Evolutionary conservation across 2,888 invertebrate species (phyloP), one percentile per base, ranked within the genome.

Genomic region (Epinotia ramella): DNA sequence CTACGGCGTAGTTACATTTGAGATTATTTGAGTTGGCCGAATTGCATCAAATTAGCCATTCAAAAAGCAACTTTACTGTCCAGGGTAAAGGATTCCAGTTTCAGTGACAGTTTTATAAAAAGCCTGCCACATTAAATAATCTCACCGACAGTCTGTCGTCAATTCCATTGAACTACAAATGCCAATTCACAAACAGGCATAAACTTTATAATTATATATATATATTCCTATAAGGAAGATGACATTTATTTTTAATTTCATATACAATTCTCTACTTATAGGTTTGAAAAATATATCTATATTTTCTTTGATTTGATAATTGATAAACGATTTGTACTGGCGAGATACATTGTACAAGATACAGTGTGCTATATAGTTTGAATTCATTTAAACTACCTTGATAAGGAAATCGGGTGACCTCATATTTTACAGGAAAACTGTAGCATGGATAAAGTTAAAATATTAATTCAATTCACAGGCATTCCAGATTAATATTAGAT

Each of bases 281-380:
- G 18, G 12, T 49, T 28, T 66, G 28, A 59, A 73, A 73, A 73
- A 67, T 67, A 73, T 73, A 73, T 28, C 46, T 49, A 72, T 24
- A 46, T 20, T 24, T 18, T 46, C 9, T 13, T 57, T 59, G n/a
- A 65, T 13, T 57, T 59, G n/a, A 65, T 18, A 24, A 53, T 18
- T 20, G 40, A 59, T 46, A 64, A 33, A 57, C 7, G 3, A 7
- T 71, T 72, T 72, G 65, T 72, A 72, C 72, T 65, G 65, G 57
- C 18, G 57, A 56, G 28, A 59, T 44, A 72, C 16, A 64, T 57
- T 46, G 68, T 40, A 62, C 66, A 53, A 53, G 53, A 53, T 56
- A 66, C 56, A 64, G 57, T 57, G 59, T 69, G 72, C 46, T 53
- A 53, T 53, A 53, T 53, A 53, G 40, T 64, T 44, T 40, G 67